Percentiles rank a stretch among this genome's conserved stretches.
These are phyloP conservation scores for human DNA, from an alignment of 2,113 vertebrate species.

Conservation along the genomic window GRCh38 chr6:49770501-49771000, in stretches of 20 bases:
- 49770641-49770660: background rate
- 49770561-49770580: background rate
- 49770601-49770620: background rate
- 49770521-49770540: background rate
- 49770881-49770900: background rate
- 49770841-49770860: background rate
- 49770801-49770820: background rate
- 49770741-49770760: background rate
- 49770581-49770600: background rate
- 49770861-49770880: background rate
- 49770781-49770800: background rate
- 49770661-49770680: no score
- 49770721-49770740: background rate
- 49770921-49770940: background rate
- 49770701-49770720: background rate
- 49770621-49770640: background rate
- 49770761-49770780: background rate
- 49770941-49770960: background rate
- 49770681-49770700: background rate
- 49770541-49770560: background rate
- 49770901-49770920: background rate
- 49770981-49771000: background rate
- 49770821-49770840: background rate
- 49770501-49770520: background rate
- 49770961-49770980: background rate